These are phyloP conservation scores for Hystrix brachyura DNA, from an alignment of 2,113 vertebrate genomes.

Conservation along the genomic window DNA sequence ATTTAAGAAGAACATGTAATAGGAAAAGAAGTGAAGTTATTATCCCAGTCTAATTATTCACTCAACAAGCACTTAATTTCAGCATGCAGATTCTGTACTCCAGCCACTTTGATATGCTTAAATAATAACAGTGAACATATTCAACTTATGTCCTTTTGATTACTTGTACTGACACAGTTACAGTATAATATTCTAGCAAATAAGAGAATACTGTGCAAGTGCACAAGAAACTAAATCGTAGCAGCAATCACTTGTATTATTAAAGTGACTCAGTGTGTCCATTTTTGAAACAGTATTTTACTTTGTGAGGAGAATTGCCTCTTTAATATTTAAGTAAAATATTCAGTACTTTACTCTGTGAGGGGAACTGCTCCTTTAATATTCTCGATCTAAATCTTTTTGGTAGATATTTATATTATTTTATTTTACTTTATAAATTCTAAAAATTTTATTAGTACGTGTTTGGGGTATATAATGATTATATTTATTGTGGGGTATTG, in stretches of 20 bases:
- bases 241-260: neutral
- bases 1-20: neutral
- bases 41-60: constrained; percentile 44
- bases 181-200: neutral
- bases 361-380: neutral
- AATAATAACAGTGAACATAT: neutral
- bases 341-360: neutral
- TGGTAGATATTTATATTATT: neutral
- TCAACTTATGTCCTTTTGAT: constrained; percentile 5
- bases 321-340: neutral
- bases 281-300: neutral
- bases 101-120: neutral
- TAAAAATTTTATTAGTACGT: neutral
- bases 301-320: neutral
- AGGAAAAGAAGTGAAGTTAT: neutral
- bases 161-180: neutral
- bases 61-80: constrained; percentile 50
- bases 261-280: neutral
- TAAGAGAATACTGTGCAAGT: neutral
- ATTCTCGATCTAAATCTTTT: neutral
- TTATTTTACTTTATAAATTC: neutral
- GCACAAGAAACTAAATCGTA: neutral
- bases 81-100: neutral
- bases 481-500: neutral
- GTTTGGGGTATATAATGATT: neutral